These are phyloP conservation scores for Dolomedes plantarius DNA, from an alignment of 2,888 invertebrate species.

Conservation along the genomic window DNA sequence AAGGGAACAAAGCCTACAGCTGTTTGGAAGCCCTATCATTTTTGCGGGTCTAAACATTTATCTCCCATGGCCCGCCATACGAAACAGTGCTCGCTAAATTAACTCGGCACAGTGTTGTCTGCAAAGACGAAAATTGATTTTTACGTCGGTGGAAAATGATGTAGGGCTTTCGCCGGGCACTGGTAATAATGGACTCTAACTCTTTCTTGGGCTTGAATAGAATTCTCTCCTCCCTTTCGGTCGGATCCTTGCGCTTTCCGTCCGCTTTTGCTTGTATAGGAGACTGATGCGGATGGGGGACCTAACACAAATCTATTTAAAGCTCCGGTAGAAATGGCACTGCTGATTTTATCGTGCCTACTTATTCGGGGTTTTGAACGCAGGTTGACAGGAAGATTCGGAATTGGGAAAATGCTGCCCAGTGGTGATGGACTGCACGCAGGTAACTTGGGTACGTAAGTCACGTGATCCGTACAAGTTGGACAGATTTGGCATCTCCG, in stretches of 20 bases:
- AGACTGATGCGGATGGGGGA: not conserved
- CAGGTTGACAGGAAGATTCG: too few relatives aligned
- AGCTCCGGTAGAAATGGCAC: too few relatives aligned
- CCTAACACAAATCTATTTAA: not conserved
- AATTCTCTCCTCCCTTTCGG: not conserved
- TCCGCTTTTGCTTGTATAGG: not conserved
- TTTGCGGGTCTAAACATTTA: constrained; percentile 30
- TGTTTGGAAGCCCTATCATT: constrained; percentile 13
- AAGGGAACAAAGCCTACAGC: constrained; percentile 5
- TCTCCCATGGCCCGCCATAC: constrained; percentile 18
- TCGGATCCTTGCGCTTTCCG: constrained; percentile 6
- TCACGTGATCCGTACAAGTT: too few relatives aligned
- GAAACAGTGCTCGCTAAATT: constrained; percentile 45
- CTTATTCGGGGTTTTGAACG: too few relatives aligned
- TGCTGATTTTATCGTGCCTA: too few relatives aligned
- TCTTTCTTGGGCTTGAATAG: constrained; percentile 35
- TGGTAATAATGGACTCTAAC: constrained; percentile 43
- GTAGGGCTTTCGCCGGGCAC: constrained; percentile 14
- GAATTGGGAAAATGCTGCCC: too few relatives aligned
- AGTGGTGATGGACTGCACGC: too few relatives aligned
- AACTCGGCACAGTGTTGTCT: constrained; percentile 35
- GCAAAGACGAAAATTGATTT: constrained; percentile 39
- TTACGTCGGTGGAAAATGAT: constrained; percentile 26
- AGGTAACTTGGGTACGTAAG: too few relatives aligned
- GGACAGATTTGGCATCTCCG: too few relatives aligned